A percentile compares a stretch with the other conserved stretches of the same genome.
Evolutionary conservation across 2,113 vertebrate species (phyloP).

Genomic region (Carassius gibelio): DNA sequence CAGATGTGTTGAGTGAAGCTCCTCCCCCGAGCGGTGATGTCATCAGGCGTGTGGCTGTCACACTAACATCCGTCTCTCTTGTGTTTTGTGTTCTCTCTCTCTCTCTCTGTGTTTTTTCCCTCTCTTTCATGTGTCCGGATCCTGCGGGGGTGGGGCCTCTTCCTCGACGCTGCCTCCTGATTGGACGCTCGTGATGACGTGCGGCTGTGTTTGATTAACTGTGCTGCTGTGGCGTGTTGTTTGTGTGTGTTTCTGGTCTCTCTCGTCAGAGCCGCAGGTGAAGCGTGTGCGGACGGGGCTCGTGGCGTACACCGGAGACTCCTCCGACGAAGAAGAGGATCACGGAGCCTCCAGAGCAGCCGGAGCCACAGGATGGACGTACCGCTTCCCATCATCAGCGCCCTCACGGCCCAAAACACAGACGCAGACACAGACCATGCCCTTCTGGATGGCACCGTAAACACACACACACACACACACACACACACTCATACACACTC

Average conservation of each 20-base stretch:
- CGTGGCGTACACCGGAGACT: conserved; percentile 90
- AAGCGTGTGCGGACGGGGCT: conserved; percentile 88
- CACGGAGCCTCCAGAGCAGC: conserved; percentile 79
- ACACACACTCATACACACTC: not conserved
- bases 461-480: conserved; percentile 53
- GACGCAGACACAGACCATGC: conserved; percentile 80
- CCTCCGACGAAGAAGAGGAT: conserved; percentile 97
- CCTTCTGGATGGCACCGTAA: conserved; percentile 97
- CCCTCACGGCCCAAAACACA: no score
- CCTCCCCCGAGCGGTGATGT: conserved; percentile 69
- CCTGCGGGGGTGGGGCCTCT: conserved; percentile 68
- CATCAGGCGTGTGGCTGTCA: conserved; percentile 29
- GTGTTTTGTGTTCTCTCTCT: conserved; percentile 84
- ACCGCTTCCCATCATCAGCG: no score
- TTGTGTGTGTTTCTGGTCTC: conserved; percentile 1
- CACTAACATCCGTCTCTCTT: conserved; percentile 73
- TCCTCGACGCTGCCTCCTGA: conserved; percentile 59
- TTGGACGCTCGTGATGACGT: conserved; percentile 63
- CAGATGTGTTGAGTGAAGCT: not conserved
- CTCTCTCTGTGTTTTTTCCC: conserved; percentile 83
- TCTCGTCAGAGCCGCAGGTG: conserved; percentile 78
- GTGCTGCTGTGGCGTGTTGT: conserved; percentile 33
- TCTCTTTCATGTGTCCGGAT: conserved; percentile 75
- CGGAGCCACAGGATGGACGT: no score
- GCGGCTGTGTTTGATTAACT: conserved; percentile 61